Evolutionary conservation across 2,797 vertebrate species (phyloP), one percentile per base, ranked within the genome.

Genomic region (Australoheros facetus): DNA sequence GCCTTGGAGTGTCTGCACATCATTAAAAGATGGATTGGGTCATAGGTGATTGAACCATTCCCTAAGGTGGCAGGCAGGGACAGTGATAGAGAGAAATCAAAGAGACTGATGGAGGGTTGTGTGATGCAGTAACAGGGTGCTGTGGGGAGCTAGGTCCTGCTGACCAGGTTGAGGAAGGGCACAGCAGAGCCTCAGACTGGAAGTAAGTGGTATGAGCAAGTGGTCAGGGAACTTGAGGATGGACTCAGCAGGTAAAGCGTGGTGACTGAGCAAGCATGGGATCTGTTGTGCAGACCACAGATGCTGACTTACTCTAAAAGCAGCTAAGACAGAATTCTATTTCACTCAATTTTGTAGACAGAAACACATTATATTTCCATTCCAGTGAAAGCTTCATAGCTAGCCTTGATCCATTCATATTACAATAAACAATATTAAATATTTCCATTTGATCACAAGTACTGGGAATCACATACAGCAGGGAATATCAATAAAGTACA

Each of bases 11-110:
- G 89, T 92, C 88, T 70, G 78, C 42, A 90, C 88, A 92, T 93
- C 93, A 93, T 94, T 94, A 93, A 92, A 91, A 93, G 91, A 92
- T 86, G 86, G 88, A 91, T 88, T 70, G 85, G 91, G 90, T 93
- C 89, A 85, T 77, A 89, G 92, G 91, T 93, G 92, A 92, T 89
- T 85, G 91, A 93, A 88, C 79, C 19, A 17, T 86, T 91, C 85
- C 92, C 85, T 85, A 81, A 58, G 90, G 90, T 90, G 59, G 78
- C 71, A 64, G 73, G 21, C 66, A 71, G 82, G 86, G 87, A 91
- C 89, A 71, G 79, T 81, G 89, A 89, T 81, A 23, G 86, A 87
- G 82, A 83, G 85, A 79, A 87, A 69, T 66, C 57, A 57, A 56
- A 32, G 74, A 87, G 88, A 82, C 74, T 83, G 86, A 88, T 91